Conservation (phyloP, 2,888 invertebrate species). For the Apamea sordens region DNA sequence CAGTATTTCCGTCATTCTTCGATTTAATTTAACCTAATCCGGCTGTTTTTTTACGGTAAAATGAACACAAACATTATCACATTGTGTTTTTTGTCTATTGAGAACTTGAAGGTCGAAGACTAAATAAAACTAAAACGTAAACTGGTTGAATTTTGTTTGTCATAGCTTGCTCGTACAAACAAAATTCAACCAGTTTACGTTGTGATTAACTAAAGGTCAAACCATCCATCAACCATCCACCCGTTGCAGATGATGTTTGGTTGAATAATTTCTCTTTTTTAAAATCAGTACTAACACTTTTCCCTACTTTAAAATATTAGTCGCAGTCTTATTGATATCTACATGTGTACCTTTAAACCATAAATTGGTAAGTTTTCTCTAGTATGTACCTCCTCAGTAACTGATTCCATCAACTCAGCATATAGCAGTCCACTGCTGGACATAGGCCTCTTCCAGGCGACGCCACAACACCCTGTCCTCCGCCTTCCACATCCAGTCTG, state of each 20-base stretch:
- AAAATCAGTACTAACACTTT: background rate
- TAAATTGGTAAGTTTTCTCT: background rate
- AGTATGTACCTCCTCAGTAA: background rate
- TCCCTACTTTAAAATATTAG: background rate
- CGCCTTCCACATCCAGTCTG: too few species aligned
- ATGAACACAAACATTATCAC: background rate
- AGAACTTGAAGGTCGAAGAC: background rate
- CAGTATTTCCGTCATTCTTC: background rate
- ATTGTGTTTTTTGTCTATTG: background rate
- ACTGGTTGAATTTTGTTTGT: too few species aligned
- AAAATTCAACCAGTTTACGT: background rate
- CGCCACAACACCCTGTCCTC: too few species aligned
- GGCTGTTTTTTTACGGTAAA: background rate
- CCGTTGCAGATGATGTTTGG: background rate
- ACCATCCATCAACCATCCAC: too few species aligned
- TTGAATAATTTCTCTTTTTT: background rate
- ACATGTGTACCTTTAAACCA: background rate
- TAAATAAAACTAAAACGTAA: background rate
- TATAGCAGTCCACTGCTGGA: too few species aligned
- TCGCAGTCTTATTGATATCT: background rate
- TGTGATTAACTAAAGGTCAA: slow-evolving; percentile 5
- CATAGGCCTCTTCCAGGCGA: too few species aligned
- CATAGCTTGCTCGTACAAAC: too few species aligned
- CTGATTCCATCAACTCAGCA: background rate
- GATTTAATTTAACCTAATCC: background rate